Percentiles rank a stretch among this genome's conserved stretches.
phyloP scores from a whole-genome alignment of 1,140 invertebrate genomes.

The Colletes latitarsis region DNA sequence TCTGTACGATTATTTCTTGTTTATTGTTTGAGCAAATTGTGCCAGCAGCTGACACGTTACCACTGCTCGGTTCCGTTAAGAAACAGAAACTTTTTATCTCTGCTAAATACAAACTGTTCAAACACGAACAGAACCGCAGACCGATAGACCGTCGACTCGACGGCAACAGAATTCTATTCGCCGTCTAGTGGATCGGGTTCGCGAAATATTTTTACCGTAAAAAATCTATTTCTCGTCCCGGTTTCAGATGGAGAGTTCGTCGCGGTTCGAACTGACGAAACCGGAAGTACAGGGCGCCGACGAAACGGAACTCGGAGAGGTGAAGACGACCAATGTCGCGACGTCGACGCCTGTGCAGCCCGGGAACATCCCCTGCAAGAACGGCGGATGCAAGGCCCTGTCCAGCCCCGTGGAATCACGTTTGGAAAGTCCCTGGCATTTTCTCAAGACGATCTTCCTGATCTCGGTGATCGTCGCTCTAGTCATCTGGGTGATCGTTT shows the following conservation, averaged over 20 bases:
- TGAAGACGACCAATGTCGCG: conserved; percentile 53
- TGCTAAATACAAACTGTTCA: too few species aligned
- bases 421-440: conserved; percentile 80
- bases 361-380: conserved; percentile 52
- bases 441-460: conserved; percentile 80
- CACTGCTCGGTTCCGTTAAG: too few species aligned
- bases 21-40: too few species aligned
- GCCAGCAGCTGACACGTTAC: too few species aligned
- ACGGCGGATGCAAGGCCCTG: conserved; percentile 60
- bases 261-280: conserved; percentile 57
- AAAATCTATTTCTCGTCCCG: too few species aligned
- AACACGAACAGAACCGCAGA: too few species aligned
- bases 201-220: not conserved
- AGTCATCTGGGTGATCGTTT: conserved; percentile 80
- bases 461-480: conserved; percentile 77
- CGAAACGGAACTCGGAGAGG: conserved; percentile 68
- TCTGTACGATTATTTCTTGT: too few species aligned
- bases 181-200: too few species aligned
- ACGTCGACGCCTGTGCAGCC: conserved; percentile 44
- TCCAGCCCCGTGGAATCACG: conserved; percentile 29
- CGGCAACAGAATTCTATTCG: too few species aligned
- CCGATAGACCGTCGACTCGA: too few species aligned
- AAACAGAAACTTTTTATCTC: too few species aligned
- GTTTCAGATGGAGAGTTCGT: conserved; percentile 68
- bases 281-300: conserved; percentile 21